Evolutionary conservation across 2,888 invertebrate species (phyloP), one percentile per base, ranked within the genome.

Genomic region (Bibio marci): DNA sequence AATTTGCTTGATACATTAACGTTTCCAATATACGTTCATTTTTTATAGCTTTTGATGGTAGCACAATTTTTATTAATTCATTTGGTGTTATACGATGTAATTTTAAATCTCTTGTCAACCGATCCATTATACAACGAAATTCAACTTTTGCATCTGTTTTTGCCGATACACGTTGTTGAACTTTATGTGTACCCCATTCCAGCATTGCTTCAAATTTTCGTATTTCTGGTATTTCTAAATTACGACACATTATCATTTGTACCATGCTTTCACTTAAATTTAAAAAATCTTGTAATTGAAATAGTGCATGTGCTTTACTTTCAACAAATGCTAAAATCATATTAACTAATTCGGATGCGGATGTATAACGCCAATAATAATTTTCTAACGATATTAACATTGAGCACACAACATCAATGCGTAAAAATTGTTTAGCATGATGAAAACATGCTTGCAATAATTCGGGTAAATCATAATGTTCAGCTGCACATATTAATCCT

Each of bases 321-420:
- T 91, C 90, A 36, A 85, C 80, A 60, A 85, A 91, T 17, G 85
- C 81, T 44, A 91, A 66, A 50, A 91, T 90, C 86, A 90, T 90
- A 63, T 91, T 90, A 47, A 91, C 88, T 52, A 91, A 66, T 60
- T 91, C 90, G 19, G 87, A 85, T 35, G 90, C 91, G 41, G 90
- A 90, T 27, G 87, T 88, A 61, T 91, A 91, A 45, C 91, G 74
- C 91, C 91, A 91, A 60, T 87, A 90, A 62, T 91, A 91, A 59
- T 90, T 91, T 61, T 91, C 91, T 56, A 91, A 64, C 32, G 86
- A 82, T 59, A 83, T 83, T 41, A 91, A 69, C 91, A 91, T 91
- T 47, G 79, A 77, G 63, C 90, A 90, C 56, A 85, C 90, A 53
- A 90, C 85, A 64, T 90, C 88, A 58, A 88, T 85, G 50, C 88